phyloP scores from a whole-genome alignment of 2,888 invertebrate species.

The Mythimna ferrago region DNA sequence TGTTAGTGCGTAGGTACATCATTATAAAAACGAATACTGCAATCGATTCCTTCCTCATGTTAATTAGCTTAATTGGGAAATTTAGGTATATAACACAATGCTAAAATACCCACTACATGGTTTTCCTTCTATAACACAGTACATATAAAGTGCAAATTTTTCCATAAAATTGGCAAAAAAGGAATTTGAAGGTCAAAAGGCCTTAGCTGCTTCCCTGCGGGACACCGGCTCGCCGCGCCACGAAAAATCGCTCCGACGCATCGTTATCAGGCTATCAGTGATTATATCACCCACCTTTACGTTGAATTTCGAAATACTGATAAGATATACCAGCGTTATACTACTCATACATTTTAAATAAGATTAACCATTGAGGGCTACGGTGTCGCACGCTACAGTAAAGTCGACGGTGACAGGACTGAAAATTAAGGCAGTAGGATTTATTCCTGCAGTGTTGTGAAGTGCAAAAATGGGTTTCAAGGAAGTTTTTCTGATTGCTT shows the following conservation, averaged over 20 bases:
- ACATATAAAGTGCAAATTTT: neutral
- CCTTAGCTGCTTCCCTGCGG: constrained; percentile 62
- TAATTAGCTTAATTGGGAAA: too few relatives aligned
- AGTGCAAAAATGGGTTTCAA: constrained; percentile 73
- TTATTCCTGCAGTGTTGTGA: constrained; percentile 58
- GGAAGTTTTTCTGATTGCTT: constrained; percentile 66
- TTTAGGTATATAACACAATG: too few relatives aligned
- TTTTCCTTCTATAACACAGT: neutral
- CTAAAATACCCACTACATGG: neutral
- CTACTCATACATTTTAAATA: constrained; percentile 72
- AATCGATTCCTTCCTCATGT: neutral
- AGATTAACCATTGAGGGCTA: constrained; percentile 66
- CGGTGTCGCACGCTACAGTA: constrained; percentile 71
- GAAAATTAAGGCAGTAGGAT: constrained; percentile 61
- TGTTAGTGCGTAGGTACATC: neutral
- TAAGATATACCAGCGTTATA: constrained; percentile 77
- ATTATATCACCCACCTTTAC: constrained; percentile 83
- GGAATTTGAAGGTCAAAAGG: constrained; percentile 37
- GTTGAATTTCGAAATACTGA: constrained; percentile 85
- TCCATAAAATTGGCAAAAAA: constrained; percentile 19
- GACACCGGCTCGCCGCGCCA: constrained; percentile 62
- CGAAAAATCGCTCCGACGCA: constrained; percentile 61
- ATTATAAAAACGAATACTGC: too few relatives aligned
- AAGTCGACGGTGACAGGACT: constrained; percentile 59
- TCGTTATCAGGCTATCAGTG: constrained; percentile 65